These are phyloP conservation scores for Grus americana DNA, from an alignment of 2,113 vertebrate genomes.

Conservation along the genomic window DNA sequence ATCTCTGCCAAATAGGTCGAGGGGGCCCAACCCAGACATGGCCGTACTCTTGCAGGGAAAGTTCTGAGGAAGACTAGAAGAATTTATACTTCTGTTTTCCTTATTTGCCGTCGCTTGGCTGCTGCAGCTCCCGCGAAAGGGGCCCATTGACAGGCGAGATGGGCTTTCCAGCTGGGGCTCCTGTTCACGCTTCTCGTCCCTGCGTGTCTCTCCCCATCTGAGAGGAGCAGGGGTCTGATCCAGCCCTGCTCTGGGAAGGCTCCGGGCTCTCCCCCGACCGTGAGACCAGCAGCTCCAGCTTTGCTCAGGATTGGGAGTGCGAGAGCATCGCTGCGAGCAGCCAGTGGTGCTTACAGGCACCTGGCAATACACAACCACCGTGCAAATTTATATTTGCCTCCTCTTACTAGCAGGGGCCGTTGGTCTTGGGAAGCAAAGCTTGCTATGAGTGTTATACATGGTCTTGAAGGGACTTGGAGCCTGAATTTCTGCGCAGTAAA, in stretches of 20 bases:
- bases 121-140: constrained; percentile 6
- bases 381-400: neutral
- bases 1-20: neutral
- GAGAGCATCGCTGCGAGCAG: neutral
- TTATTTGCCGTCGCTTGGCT: constrained; percentile 6
- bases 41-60: neutral
- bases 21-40: neutral
- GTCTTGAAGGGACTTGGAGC: neutral
- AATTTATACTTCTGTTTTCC: constrained; percentile 33
- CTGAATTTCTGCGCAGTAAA: neutral
- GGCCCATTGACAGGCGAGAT: neutral
- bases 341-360: neutral
- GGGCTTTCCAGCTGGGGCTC: constrained; percentile 7
- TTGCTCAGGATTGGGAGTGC: neutral
- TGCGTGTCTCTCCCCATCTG: neutral
- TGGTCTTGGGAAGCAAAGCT: neutral
- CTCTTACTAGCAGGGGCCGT: neutral
- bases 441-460: accelerated
- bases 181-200: accelerated
- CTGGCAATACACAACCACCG: accelerated
- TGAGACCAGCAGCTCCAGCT: neutral
- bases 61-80: neutral
- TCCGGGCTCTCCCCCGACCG: neutral
- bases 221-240: neutral
- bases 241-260: neutral